These are phyloP conservation scores for Allacma fusca DNA, from an alignment of 2,888 invertebrate species.

Conservation along the genomic window DNA sequence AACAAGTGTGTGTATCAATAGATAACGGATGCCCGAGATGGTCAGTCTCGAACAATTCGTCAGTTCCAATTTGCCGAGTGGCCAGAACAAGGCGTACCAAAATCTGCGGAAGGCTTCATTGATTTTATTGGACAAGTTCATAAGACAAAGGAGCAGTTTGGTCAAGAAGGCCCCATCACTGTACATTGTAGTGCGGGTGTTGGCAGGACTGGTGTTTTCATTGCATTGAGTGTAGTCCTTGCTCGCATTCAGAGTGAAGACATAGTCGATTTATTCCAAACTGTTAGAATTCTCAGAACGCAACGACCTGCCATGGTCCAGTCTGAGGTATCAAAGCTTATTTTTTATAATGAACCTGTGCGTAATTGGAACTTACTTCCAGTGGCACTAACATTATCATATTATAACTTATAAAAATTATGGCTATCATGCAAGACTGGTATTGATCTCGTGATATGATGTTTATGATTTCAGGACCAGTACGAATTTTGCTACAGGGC, in stretches of 20 bases:
- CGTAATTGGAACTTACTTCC: too few species aligned
- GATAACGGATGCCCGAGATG: conserved; percentile 96
- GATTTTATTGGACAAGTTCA: conserved; percentile 99
- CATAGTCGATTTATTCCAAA: conserved; percentile 98
- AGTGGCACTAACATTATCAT: too few species aligned
- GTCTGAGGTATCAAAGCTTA: conserved; percentile 85
- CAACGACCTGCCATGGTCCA: conserved; percentile 99
- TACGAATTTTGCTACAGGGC: conserved; percentile 99
- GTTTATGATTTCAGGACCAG: conserved; percentile 93
- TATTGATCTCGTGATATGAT: too few species aligned
- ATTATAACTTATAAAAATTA: too few species aligned
- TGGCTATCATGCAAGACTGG: too few species aligned
- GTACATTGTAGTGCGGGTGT: conserved; percentile 95
- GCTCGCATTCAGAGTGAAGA: conserved; percentile 99
- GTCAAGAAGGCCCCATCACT: conserved; percentile 98
- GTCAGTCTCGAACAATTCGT: conserved; percentile 91
- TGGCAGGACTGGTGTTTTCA: conserved; percentile 98
- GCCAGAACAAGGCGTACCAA: conserved; percentile 97
- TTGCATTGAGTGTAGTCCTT: conserved; percentile 94
- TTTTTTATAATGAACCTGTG: too few species aligned
- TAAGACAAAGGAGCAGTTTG: conserved; percentile 99
- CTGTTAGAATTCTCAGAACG: conserved; percentile 95
- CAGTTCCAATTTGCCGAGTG: conserved; percentile 95
- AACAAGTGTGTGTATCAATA: too few species aligned
- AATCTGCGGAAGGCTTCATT: conserved; percentile 97